Evolutionary conservation across 2,888 invertebrate genomes (phyloP), one percentile per base, ranked within the genome.

Genomic region (Hermodice carunculata): DNA sequence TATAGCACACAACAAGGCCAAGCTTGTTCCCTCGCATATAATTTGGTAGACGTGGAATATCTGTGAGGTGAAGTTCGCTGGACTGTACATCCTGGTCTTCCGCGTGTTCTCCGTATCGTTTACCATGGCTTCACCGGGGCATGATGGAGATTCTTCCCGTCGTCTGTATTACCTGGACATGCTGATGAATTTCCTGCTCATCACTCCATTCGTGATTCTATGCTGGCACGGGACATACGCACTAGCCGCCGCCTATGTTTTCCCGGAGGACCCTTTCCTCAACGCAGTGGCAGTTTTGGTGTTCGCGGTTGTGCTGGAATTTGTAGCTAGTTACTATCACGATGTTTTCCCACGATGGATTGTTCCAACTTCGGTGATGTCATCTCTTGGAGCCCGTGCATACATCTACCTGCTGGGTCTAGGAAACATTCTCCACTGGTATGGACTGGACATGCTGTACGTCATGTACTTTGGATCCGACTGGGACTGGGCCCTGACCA

Each of bases 161-260:
- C 40, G 54, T 3, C 42, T 54, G 53, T 60, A 52, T 5, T 17
- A 67, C 19, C 29, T 65, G n/a, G 70, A 70, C 54, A 43, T 37
- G 2, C 11, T 62, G 32, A 48, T 67, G 42, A 70, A 64, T 57
- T 67, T 60, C 56, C 63, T 70, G 46, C 48, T 70, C 52, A 54
- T 70, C 46, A 70, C 70, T 17, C 70, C 70, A 11, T 65, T 70
- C 3, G 64, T 65, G 6, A 48, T 70, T 14, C 56, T 61, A 22
- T 65, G 53, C 53, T 67, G 64, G 62, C 46, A 48, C 34, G 67
- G 67, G 11, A 63, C 65, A 31, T 65, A 65, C 57, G 51, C 32
- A 24, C 43, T 67, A 11, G 37, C 65, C 14, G 62, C 62, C 29
- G n/a, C 61, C 44, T 63, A 52, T 28, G 43, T 52, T 11, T 37